These are phyloP conservation scores for Holothuria glaberrima DNA, from an alignment of 35 echinoderm and acorn worm genomes.

Conservation along the genomic window DNA sequence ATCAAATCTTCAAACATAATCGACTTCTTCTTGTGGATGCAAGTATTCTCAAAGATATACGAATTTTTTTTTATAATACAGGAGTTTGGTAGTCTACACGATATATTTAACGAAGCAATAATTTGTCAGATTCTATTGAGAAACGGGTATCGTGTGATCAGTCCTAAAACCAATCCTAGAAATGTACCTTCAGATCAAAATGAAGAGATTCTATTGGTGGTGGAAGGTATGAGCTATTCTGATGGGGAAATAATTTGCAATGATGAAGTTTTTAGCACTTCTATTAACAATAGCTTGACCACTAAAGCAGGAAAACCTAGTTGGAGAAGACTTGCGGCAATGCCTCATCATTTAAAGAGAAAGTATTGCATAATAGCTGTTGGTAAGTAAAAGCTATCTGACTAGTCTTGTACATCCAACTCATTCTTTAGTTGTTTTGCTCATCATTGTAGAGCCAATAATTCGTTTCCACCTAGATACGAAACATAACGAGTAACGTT, in stretches of 20 bases:
- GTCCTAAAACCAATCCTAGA: slow-evolving; percentile 62
- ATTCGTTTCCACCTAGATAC: no score
- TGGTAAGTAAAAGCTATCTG: slow-evolving; percentile 71
- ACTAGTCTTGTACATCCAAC: no score
- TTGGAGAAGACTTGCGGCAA: slow-evolving; percentile 66
- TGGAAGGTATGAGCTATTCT: slow-evolving; percentile 75
- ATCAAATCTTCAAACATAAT: slow-evolving; percentile 33
- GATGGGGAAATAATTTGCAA: slow-evolving; percentile 60
- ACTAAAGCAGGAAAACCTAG: not conserved
- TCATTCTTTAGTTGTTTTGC: no score
- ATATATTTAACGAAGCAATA: slow-evolving; percentile 77
- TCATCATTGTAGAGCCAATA: no score
- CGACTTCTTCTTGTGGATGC: slow-evolving; percentile 78
- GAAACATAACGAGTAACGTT: no score
- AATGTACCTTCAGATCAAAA: slow-evolving; percentile 8
- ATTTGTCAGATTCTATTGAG: slow-evolving; percentile 69
- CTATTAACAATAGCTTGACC: not conserved
- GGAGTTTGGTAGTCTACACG: not conserved
- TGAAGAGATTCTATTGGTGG: slow-evolving; percentile 71
- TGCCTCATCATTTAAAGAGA: slow-evolving; percentile 79
- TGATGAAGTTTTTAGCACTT: slow-evolving; percentile 53
- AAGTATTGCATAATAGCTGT: slow-evolving; percentile 77
- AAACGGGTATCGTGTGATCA: slow-evolving; percentile 63
- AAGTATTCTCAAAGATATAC: slow-evolving; percentile 23
- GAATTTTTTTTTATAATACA: slow-evolving; percentile 24